Evolutionary conservation across 2,113 vertebrate species (phyloP).

Genomic region (Polypterus bichir): DNA sequence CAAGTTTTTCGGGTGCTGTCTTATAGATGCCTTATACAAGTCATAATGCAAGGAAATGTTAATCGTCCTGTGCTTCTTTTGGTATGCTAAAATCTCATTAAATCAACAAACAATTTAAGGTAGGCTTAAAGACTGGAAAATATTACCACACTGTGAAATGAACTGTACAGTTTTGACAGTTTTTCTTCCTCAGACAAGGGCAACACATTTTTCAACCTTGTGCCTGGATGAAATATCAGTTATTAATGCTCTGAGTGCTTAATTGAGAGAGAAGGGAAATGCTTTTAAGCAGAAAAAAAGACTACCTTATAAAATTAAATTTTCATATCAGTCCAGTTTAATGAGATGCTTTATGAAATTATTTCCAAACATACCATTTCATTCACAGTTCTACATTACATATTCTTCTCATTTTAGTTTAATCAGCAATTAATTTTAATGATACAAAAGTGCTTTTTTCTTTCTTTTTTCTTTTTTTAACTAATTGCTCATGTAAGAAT

Average conservation of each 20-base stretch:
- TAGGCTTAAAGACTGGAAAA: constrained; percentile 11
- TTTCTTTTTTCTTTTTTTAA: too few species aligned
- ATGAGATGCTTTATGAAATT: too few species aligned
- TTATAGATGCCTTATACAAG: too few species aligned
- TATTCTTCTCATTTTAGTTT: constrained; percentile 22
- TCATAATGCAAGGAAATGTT: too few species aligned
- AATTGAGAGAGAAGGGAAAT: constrained; percentile 28
- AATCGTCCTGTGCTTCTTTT: too few species aligned
- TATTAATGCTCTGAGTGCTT: constrained; percentile 12
- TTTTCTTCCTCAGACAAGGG: constrained; percentile 25
- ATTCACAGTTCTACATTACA: constrained; percentile 25
- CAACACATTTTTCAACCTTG: not conserved
- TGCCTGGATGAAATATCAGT: not conserved
- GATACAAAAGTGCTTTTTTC: too few species aligned
- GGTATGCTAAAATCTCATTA: too few species aligned
- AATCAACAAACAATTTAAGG: too few species aligned
- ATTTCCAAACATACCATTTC: constrained; percentile 29
- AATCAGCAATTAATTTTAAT: too few species aligned
- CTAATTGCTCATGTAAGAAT: constrained; percentile 23
- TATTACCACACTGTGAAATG: constrained; percentile 12
- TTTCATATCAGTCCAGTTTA: too few species aligned
- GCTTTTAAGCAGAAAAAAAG: constrained; percentile 32
- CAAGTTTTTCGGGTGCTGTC: too few species aligned
- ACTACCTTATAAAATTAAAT: too few species aligned
- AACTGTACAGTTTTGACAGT: constrained; percentile 17